These are phyloP conservation scores for Yoshiicerus persimilis DNA, from an alignment of 1,140 invertebrate species.

Conservation along the genomic window DNA sequence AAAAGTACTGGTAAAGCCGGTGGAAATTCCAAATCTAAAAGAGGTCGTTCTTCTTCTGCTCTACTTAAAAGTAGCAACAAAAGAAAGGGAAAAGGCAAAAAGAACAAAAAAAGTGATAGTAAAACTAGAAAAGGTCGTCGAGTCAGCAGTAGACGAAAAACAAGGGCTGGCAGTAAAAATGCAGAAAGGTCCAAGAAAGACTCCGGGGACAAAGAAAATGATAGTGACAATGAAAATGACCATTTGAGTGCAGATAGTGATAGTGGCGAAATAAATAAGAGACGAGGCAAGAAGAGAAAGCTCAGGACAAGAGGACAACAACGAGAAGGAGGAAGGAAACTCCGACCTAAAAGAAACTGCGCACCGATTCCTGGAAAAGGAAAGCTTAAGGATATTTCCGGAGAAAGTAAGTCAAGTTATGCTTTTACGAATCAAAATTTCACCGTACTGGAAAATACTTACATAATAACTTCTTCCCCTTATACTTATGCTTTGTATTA, in stretches of 20 bases:
- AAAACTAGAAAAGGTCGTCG: background rate
- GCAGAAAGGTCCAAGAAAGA: background rate
- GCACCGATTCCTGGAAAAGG: constrained; percentile 41
- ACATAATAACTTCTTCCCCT: too few species aligned
- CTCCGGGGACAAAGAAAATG: background rate
- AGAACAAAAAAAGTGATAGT: background rate
- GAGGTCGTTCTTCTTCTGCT: background rate
- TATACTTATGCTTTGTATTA: too few species aligned
- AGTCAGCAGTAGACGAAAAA: background rate
- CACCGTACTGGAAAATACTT: too few species aligned
- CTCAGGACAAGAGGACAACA: background rate
- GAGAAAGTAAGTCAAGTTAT: constrained; percentile 44
- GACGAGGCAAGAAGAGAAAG: constrained; percentile 23
- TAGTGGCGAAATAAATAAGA: constrained; percentile 16
- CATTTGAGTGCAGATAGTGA: background rate
- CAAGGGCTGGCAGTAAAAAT: background rate
- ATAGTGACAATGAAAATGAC: constrained; percentile 17
- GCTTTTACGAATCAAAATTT: background rate
- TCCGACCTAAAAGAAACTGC: constrained; percentile 45
- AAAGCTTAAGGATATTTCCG: constrained; percentile 43
- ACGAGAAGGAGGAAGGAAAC: background rate
- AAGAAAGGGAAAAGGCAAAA: constrained; percentile 10
- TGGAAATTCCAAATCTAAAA: background rate
- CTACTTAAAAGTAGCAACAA: background rate
- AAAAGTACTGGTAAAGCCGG: constrained; percentile 30